phyloP scores from a whole-genome alignment of 2,113 vertebrate genomes.

The Macaca mulatta region DNA sequence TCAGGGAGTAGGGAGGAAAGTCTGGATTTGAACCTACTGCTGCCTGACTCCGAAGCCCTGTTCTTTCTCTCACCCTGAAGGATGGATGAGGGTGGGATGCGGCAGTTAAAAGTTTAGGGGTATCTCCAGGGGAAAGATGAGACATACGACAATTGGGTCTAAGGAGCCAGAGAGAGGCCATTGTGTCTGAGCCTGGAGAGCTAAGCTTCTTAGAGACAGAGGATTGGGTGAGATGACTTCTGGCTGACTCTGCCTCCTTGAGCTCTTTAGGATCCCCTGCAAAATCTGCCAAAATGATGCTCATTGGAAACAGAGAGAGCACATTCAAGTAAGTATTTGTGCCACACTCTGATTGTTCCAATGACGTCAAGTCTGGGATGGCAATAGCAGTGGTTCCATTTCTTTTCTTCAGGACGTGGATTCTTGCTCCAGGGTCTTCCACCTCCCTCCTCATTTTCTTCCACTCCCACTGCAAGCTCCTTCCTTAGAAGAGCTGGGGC shows the following conservation, averaged over 20 bases:
- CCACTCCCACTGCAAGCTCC: not conserved
- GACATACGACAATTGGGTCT: not conserved
- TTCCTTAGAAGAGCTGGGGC: not conserved
- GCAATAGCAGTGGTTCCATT: not conserved
- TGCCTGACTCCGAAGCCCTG: not conserved
- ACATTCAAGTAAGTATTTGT: not conserved
- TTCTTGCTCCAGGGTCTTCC: not conserved
- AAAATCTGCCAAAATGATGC: not conserved
- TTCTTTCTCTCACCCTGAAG: not conserved
- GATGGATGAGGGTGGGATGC: not conserved
- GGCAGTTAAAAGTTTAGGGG: not conserved
- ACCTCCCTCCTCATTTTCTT: accelerated
- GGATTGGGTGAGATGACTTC: not conserved
- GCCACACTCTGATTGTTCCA: too few species aligned
- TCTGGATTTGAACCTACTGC: not conserved
- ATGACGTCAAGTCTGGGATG: not conserved
- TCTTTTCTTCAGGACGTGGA: not conserved
- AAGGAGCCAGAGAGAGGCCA: not conserved
- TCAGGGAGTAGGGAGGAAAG: not conserved
- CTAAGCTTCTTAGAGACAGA: not conserved
- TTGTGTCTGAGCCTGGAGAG: not conserved
- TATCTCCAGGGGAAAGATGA: not conserved
- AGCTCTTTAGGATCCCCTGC: not conserved
- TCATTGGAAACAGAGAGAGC: not conserved
- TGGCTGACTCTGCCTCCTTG: not conserved